phyloP scores from a whole-genome alignment of 2,113 vertebrate genomes.

The Onychorhynchus coronatus region DNA sequence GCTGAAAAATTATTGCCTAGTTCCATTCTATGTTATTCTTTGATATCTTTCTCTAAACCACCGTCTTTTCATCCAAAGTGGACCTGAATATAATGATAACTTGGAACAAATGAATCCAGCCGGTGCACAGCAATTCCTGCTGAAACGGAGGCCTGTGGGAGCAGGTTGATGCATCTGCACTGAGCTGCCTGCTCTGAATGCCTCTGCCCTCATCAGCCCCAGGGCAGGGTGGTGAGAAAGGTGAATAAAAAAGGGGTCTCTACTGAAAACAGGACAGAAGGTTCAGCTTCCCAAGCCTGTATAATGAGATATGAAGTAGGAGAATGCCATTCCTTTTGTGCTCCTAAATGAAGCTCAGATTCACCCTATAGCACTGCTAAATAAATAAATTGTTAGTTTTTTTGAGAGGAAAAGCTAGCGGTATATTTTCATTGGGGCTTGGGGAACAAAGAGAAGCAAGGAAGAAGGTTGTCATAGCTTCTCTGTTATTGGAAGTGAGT shows the following conservation, averaged over 20 bases:
- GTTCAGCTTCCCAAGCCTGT: background rate
- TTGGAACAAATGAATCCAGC: background rate
- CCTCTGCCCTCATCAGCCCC: background rate
- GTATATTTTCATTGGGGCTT: background rate
- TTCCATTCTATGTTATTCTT: background rate
- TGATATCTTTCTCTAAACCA: background rate
- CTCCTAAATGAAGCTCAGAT: background rate
- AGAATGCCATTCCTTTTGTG: background rate
- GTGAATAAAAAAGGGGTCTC: background rate
- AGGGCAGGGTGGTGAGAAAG: background rate
- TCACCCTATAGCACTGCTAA: background rate
- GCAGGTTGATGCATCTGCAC: background rate
- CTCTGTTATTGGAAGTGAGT: background rate
- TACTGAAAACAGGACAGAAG: background rate
- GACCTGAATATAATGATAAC: background rate
- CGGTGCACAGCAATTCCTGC: background rate
- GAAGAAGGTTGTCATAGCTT: background rate
- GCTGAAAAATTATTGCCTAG: background rate
- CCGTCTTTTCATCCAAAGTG: background rate
- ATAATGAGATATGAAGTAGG: background rate
- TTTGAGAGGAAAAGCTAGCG: background rate
- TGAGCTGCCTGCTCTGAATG: background rate
- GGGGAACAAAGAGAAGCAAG: background rate
- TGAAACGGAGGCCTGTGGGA: accelerated
- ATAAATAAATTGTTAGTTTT: background rate